Base-by-base conservation (phyloP, 1,140 invertebrate genomes). In the Diachasma alloeum region DNA sequence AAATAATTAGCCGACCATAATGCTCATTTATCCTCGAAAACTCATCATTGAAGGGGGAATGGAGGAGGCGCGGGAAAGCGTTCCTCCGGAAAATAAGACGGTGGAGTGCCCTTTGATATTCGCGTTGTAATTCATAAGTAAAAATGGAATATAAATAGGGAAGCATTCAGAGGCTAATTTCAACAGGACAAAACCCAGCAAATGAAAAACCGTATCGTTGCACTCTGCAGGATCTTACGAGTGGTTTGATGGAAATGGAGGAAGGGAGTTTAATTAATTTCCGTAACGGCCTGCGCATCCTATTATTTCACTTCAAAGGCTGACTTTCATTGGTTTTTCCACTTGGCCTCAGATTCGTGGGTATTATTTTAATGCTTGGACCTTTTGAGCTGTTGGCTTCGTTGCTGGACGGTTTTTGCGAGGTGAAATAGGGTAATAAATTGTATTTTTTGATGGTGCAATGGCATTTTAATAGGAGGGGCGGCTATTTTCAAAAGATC, bases 221-320 rank as follows among this genome's bases (percentile, higher is more conserved):
- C 26, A 66, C 26, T 66, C 13, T 13, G 59, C 3, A 26, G 24
- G 3, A 26, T 66, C 59, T 26, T 24, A 31, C 24, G 24, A 66
- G 26, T 26, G 59, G 26, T 66, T 66, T 66, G 22, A 66, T 15
- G 26, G 6, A 15, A 66, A 26, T 66, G 48, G 10, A 81, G 81
- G 79, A 84, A 82, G 78, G 79, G 83, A 80, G 83, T 85, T 85
- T 85, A 85, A 85, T 85, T 85, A 85, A 82, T 83, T 85, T 82
- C 76, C 79, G 85, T 85, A 83, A 75, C 78, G 11, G 24, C 19
- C 71, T 74, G 80, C 79, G 80, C 74, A 84, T 80, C 74, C 24
- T 78, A 81, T 83, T 83, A 85, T 84, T 82, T 81, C 74, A 53
- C 72, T 67, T 42, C 76, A 68, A 80, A 31, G 26, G 26, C 26